phyloP scores from a whole-genome alignment of 2,797 vertebrate species.

The Acanthopagrus latus region DNA sequence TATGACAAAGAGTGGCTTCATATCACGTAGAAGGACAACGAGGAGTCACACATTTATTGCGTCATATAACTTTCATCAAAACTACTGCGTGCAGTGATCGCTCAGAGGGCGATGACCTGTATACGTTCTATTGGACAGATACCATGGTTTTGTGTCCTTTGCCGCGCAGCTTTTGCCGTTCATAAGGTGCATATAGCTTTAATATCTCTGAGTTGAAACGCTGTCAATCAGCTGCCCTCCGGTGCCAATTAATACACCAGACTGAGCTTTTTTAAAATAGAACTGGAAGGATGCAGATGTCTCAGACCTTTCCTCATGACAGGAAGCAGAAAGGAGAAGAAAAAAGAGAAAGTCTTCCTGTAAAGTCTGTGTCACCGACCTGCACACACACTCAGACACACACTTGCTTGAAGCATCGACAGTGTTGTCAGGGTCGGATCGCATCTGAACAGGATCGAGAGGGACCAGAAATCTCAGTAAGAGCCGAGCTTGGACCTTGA shows the following conservation, averaged over 20 bases:
- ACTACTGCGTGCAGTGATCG: neutral
- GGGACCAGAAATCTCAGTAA: neutral
- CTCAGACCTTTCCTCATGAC: constrained; percentile 14
- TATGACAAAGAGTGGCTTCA: neutral
- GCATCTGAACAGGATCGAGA: neutral
- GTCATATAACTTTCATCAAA: neutral
- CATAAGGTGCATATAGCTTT: neutral
- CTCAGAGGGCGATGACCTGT: neutral
- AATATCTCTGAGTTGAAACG: neutral
- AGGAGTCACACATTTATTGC: neutral
- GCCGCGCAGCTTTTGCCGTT: neutral
- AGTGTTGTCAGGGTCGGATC: neutral
- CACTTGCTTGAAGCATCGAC: constrained; percentile 3
- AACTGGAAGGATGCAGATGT: neutral
- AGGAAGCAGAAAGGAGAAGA: constrained; percentile 82
- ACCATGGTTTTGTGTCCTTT: neutral
- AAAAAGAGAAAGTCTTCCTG: constrained; percentile 40
- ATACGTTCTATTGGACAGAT: neutral
- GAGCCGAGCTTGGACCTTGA: neutral
- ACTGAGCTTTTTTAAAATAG: neutral
- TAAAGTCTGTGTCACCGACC: neutral
- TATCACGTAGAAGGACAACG: neutral
- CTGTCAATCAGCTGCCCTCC: neutral
- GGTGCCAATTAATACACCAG: neutral
- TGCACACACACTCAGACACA: neutral